These are phyloP conservation scores for Onychorhynchus coronatus DNA, from an alignment of 2,113 vertebrate species.

Conservation along the genomic window DNA sequence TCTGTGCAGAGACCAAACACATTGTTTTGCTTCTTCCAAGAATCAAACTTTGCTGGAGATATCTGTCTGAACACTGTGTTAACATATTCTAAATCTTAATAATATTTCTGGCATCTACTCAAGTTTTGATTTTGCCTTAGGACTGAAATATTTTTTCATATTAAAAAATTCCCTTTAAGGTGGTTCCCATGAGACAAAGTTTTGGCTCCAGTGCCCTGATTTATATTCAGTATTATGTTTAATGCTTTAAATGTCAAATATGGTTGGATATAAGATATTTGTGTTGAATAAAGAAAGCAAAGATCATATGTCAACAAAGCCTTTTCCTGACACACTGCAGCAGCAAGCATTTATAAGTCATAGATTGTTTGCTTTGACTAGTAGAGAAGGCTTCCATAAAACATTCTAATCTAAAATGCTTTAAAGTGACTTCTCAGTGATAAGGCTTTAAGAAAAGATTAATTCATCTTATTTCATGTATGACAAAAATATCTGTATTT, in stretches of 20 bases:
- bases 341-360: neutral
- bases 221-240: neutral
- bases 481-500: neutral
- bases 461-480: neutral
- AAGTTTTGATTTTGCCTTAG: neutral
- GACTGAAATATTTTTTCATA: neutral
- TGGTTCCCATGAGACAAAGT: neutral
- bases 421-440: neutral
- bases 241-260: neutral
- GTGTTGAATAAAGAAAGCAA: neutral
- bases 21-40: neutral
- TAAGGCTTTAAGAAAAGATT: neutral
- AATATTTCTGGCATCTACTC: neutral
- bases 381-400: neutral
- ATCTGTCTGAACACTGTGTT: neutral
- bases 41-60: neutral
- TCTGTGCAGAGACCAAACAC: neutral
- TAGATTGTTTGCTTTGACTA: neutral
- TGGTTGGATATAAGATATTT: neutral
- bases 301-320: neutral
- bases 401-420: neutral
- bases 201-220: neutral
- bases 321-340: neutral
- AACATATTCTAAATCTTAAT: neutral
- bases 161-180: neutral